Conservation (phyloP, 1,140 invertebrate genomes). For the Halyomorpha halys region DNA sequence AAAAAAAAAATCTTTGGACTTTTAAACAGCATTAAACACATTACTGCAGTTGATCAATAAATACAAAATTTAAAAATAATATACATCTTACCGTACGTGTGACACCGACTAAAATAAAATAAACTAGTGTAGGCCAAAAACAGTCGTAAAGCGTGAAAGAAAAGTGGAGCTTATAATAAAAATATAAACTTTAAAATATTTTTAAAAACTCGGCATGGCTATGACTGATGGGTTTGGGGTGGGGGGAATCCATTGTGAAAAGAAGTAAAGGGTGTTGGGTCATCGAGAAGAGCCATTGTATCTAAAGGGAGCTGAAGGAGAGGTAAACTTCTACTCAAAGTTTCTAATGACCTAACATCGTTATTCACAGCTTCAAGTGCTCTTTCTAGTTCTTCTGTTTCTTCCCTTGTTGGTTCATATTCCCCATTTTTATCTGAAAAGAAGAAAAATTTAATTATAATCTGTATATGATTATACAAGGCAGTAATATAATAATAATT, state of each 20-base stretch:
- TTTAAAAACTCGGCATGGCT: constrained; percentile 4
- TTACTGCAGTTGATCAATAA: too few species aligned
- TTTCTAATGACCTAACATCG: constrained; percentile 54
- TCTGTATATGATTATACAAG: too few species aligned
- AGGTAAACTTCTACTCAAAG: constrained; percentile 26
- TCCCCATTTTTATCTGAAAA: constrained; percentile 51
- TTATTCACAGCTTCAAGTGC: constrained; percentile 71
- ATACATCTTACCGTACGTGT: too few species aligned
- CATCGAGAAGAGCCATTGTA: constrained; percentile 25
- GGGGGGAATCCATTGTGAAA: constrained; percentile 25
- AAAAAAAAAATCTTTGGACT: too few species aligned
- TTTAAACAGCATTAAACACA: too few species aligned
- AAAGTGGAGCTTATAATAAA: too few species aligned
- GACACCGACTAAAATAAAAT: too few species aligned
- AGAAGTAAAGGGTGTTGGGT: constrained; percentile 9
- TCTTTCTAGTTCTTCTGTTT: constrained; percentile 71
- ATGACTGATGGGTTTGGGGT: constrained; percentile 20
- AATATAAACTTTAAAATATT: too few species aligned
- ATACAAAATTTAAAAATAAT: too few species aligned
- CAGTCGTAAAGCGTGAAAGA: too few species aligned
- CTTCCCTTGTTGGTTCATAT: constrained; percentile 60
- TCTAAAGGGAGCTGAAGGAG: constrained; percentile 26
- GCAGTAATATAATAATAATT: too few species aligned
- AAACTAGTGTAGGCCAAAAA: too few species aligned
- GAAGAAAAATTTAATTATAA: background rate